Evolutionary conservation across 1,140 invertebrate genomes (phyloP), one percentile per base, ranked within the genome.

Genomic region (Nylanderia fulva): DNA sequence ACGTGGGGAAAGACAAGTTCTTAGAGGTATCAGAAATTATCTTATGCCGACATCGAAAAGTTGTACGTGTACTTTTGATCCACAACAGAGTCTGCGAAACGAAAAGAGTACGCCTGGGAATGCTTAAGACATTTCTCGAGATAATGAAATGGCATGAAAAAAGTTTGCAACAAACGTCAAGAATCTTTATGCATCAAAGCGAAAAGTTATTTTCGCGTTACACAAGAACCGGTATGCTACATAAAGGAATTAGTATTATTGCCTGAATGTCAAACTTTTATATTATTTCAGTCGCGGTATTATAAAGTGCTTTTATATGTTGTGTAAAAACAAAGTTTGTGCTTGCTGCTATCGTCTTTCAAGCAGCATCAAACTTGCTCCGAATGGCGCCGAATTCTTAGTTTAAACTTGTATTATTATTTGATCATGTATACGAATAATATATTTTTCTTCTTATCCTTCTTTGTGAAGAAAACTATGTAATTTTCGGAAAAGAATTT

Each of bases 141-240:
- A 82, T 82, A 82, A 82, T 82, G 63, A 82, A 39, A 72, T 52
- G 77, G 77, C 77, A 60, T 58, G 52, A 39, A 72, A 72, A 82
- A 82, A 82, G 77, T 82, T 82, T 42, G 66, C 52, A 29, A 24
- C 52, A 33, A 68, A 82, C 52, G 54, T 82, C 52, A 82, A 71
- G 77, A 82, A 72, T 82, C 76, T 29, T 39, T 71, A 82, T 82
- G 24, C 56, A 82, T 71, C 77, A 72, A 82, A 82, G 77, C 36
- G 52, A 71, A 82, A 82, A 82, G 66, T 72, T 52, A 48, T 52
- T 48, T 15, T 52, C 27, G 68, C 45, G 45, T 45, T 79, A 36
- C 18, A 72, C 64, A 58, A 45, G 77, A 72, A 60, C 36, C 77
- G 77, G 52, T 45, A 82, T 58, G 52, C 77, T 82, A 42, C 36